Evolutionary conservation across 2,888 invertebrate species (phyloP).

Genomic region (Drosophila tanythrix): DNA sequence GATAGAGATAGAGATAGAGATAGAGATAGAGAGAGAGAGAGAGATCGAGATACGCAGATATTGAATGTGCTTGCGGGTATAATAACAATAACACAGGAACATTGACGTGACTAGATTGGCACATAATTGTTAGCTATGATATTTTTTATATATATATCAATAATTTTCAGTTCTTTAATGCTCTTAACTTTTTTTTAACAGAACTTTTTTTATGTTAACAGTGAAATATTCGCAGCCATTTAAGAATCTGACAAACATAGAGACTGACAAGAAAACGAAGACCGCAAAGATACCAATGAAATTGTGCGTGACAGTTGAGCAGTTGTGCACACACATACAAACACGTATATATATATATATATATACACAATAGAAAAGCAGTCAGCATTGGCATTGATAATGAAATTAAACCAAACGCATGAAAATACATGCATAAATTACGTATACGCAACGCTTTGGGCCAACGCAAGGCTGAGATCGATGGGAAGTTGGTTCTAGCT

Average conservation of each 20-base stretch:
- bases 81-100: background rate
- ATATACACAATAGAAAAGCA: slow-evolving; percentile 4
- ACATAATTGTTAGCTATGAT: background rate
- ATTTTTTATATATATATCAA: background rate
- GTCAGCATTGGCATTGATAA: slow-evolving; percentile 27
- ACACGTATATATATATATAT: background rate
- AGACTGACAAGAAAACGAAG: background rate
- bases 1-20: background rate
- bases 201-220: background rate
- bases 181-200: background rate
- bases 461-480: slow-evolving; percentile 25
- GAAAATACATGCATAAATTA: slow-evolving; percentile 36
- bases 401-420: slow-evolving; percentile 32
- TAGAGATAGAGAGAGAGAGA: background rate
- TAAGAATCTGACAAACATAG: slow-evolving; percentile 26
- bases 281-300: slow-evolving; percentile 7
- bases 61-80: too few relatives aligned
- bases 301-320: slow-evolving; percentile 29
- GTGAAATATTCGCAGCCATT: background rate
- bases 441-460: slow-evolving; percentile 51
- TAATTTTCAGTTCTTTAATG: background rate
- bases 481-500: slow-evolving; percentile 16
- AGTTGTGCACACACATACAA: slow-evolving; percentile 5
- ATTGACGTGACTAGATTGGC: background rate
- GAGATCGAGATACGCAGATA: background rate